A percentile compares a stretch with the other conserved stretches of the same genome.
Conservation (phyloP, 2,797 vertebrate species). For the Gadopsis bispinosus region DNA sequence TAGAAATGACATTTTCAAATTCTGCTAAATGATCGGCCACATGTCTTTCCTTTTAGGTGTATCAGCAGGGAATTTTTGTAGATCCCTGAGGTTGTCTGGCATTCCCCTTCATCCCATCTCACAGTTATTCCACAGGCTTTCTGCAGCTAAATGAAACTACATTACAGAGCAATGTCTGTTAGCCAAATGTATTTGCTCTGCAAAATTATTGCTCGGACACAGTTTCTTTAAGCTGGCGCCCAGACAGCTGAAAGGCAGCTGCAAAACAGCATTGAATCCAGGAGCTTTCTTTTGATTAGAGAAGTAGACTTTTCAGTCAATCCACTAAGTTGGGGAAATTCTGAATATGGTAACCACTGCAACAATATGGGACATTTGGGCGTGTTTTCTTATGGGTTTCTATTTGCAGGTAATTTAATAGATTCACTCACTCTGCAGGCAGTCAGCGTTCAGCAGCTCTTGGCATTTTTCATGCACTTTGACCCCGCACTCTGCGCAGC, state of each 20-base stretch:
- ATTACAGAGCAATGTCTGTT: background rate
- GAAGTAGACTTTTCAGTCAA: background rate
- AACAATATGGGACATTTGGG: background rate
- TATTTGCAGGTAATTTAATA: background rate
- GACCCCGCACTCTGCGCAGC: slow-evolving; percentile 96
- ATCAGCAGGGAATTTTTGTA: background rate
- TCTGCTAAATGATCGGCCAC: no score
- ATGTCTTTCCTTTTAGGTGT: background rate
- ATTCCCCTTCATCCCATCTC: background rate
- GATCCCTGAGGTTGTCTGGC: background rate
- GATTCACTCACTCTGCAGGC: slow-evolving; percentile 89
- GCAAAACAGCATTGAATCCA: background rate
- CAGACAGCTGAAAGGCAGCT: background rate
- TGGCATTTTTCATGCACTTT: slow-evolving; percentile 99
- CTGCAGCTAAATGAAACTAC: background rate
- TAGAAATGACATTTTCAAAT: background rate
- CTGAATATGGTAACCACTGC: background rate
- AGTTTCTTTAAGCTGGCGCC: background rate
- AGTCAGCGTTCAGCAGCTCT: slow-evolving; percentile 97
- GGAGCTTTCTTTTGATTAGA: background rate
- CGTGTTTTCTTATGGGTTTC: background rate
- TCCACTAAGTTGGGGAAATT: background rate
- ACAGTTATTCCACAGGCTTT: background rate
- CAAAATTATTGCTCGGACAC: background rate
- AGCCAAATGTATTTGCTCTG: background rate